These are phyloP conservation scores for Glyphotaelius pellucidus DNA, from an alignment of 2,888 invertebrate genomes.

Conservation along the genomic window DNA sequence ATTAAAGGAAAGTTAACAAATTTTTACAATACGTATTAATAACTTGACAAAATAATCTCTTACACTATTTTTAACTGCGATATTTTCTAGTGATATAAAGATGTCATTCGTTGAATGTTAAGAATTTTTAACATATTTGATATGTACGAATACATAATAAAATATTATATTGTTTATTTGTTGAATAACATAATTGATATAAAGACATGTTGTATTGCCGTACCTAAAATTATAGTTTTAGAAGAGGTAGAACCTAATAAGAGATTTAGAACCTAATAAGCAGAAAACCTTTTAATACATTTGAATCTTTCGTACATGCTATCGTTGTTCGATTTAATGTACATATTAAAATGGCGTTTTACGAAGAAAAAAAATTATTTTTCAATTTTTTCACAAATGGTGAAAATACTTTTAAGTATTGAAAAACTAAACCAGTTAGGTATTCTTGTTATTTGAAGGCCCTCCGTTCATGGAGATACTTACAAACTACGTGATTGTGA, in stretches of 20 bases:
- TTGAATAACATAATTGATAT: background rate
- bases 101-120: background rate
- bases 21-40: background rate
- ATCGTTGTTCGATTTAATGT: background rate
- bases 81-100: background rate
- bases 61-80: background rate
- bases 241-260: background rate
- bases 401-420: background rate
- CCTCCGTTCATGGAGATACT: too few relatives aligned
- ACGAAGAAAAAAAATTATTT: background rate
- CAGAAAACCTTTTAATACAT: too few relatives aligned
- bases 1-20: background rate
- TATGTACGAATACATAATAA: background rate
- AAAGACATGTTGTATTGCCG: background rate
- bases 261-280: too few relatives aligned
- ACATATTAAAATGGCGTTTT: background rate
- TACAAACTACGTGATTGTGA: too few relatives aligned
- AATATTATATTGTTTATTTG: too few relatives aligned
- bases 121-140: background rate
- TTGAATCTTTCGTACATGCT: background rate
- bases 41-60: background rate
- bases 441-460: too few relatives aligned
- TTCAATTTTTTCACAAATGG: background rate
- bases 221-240: background rate
- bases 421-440: background rate